Conservation (phyloP, 2,797 vertebrate genomes). For the Serranus cabrilla region DNA sequence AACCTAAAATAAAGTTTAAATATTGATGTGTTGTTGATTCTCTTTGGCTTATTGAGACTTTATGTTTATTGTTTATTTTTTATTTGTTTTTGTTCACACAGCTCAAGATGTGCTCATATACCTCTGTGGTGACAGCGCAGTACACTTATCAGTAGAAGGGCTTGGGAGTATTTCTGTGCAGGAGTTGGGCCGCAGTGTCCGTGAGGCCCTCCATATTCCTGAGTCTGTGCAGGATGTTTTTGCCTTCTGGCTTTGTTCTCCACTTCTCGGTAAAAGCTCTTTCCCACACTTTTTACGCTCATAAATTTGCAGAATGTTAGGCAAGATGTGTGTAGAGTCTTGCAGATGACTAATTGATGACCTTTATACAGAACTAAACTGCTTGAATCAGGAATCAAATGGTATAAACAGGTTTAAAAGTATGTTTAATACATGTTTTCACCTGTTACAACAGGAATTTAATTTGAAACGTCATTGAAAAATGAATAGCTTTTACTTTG, state of each 20-base stretch:
- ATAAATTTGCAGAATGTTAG: not conserved
- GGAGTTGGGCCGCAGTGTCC: slow-evolving; percentile 88
- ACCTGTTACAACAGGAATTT: not conserved
- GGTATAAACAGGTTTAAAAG: too few species aligned
- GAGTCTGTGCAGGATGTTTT: slow-evolving; percentile 88
- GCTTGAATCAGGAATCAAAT: too few species aligned
- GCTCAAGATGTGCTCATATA: slow-evolving; percentile 92
- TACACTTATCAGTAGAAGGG: slow-evolving; percentile 89
- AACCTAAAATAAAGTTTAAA: not conserved
- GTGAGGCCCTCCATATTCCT: slow-evolving; percentile 88
- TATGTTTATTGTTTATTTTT: not conserved
- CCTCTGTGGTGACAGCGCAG: slow-evolving; percentile 87
- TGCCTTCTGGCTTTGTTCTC: slow-evolving; percentile 92
- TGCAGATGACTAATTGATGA: too few species aligned
- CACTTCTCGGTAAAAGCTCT: slow-evolving; percentile 87
- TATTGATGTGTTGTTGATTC: not conserved
- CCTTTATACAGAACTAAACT: too few species aligned
- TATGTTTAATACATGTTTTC: not conserved
- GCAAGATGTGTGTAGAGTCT: not conserved
- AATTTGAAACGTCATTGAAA: not conserved
- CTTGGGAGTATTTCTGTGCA: slow-evolving; percentile 86
- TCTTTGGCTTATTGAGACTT: not conserved
- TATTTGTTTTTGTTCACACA: slow-evolving; percentile 62
- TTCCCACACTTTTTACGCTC: not conserved
- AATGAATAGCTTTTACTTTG: not conserved